Percentiles rank a stretch among this genome's conserved stretches.
These are phyloP conservation scores for Calliphora vomitoria DNA, from an alignment of 2,888 invertebrate genomes.

Conservation along the genomic window DNA sequence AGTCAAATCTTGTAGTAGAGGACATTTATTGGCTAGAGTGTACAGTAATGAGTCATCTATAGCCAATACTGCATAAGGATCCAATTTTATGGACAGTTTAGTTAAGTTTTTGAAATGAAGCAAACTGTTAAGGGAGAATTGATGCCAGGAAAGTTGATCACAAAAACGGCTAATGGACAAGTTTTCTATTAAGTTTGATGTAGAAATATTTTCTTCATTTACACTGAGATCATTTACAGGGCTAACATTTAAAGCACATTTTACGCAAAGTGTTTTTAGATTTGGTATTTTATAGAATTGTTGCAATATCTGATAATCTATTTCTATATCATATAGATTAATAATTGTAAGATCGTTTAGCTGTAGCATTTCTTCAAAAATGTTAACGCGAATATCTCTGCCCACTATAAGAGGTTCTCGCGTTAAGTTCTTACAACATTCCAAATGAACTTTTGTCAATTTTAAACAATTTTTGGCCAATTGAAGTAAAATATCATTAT, in stretches of 20 bases:
- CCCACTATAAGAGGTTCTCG: background rate
- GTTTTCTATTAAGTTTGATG: background rate
- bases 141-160: background rate
- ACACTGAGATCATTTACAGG: background rate
- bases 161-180: constrained; percentile 1
- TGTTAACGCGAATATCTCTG: background rate
- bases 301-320: background rate
- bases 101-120: background rate
- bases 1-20: background rate
- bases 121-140: background rate
- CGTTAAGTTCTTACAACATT: background rate
- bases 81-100: background rate
- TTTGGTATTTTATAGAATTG: background rate
- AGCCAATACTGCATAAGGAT: background rate
- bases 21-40: background rate
- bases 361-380: background rate
- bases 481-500: background rate
- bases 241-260: background rate
- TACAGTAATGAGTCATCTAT: background rate
- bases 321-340: background rate
- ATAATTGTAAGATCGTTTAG: background rate
- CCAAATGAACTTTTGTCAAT: background rate
- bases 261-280: background rate
- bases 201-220: background rate
- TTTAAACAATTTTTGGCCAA: background rate